A percentile compares a stretch with the other conserved stretches of the same genome.
Evolutionary conservation across 2,113 vertebrate species (phyloP).

Genomic region (Hiodon alosoides): DNA sequence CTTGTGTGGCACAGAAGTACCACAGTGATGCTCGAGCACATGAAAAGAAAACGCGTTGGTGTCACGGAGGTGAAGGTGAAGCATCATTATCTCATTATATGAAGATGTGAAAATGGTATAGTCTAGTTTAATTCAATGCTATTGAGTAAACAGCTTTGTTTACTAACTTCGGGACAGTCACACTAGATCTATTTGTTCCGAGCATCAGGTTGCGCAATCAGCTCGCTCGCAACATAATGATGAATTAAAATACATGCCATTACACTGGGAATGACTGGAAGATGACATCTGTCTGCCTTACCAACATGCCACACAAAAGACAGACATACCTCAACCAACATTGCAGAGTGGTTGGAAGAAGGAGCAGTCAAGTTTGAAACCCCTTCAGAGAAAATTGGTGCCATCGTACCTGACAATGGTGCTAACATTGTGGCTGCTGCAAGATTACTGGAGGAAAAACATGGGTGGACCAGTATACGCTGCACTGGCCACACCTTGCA

Average conservation of each 20-base stretch:
- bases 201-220: too few relatives aligned
- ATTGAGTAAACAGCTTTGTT: too few relatives aligned
- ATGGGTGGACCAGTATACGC: constrained; percentile 17
- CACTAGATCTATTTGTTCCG: too few relatives aligned
- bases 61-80: too few relatives aligned
- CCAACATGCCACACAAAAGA: constrained; percentile 32
- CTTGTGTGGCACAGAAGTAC: too few relatives aligned
- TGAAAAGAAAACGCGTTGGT: too few relatives aligned
- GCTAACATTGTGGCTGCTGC: constrained; percentile 18
- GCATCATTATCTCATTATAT: too few relatives aligned
- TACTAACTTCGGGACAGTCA: too few relatives aligned
- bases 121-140: too few relatives aligned
- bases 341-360: constrained; percentile 20
- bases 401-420: constrained; percentile 30
- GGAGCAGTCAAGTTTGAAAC: constrained; percentile 30
- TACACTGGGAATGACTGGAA: constrained; percentile 19
- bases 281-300: constrained; percentile 28
- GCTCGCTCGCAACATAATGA: too few relatives aligned
- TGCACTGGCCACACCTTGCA: constrained; percentile 19
- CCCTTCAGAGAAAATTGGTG: constrained; percentile 22
- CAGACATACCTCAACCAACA: constrained; percentile 30
- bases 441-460: constrained; percentile 23
- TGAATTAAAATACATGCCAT: not conserved
- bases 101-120: too few relatives aligned
- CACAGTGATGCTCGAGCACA: too few relatives aligned